Conservation (phyloP, 2,888 invertebrate genomes). For the Phrixothrix hirtus region DNA sequence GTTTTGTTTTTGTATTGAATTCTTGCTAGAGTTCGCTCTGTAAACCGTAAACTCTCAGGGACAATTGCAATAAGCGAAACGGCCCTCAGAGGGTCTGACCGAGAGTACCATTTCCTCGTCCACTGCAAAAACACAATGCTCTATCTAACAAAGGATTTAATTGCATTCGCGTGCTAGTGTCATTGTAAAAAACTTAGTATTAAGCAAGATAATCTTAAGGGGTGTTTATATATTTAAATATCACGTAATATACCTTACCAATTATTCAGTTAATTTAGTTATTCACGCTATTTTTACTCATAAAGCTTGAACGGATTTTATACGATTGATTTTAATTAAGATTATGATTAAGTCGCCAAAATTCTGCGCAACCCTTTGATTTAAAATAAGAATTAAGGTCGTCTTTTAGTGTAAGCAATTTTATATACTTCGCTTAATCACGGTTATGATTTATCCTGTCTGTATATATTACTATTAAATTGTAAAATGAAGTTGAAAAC, state of each 20-base stretch:
- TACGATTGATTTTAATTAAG: background rate
- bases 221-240: background rate
- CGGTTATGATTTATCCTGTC: no score
- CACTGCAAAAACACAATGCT: slow-evolving; percentile 35
- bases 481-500: no score
- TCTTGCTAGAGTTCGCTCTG: slow-evolving; percentile 17
- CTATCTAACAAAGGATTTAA: slow-evolving; percentile 33
- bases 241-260: background rate
- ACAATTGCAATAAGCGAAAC: slow-evolving; percentile 33
- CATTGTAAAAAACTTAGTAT: slow-evolving; percentile 18
- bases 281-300: no score
- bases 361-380: no score
- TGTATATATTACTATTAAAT: no score
- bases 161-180: slow-evolving; percentile 32
- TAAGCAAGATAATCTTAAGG: slow-evolving; percentile 18
- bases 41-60: slow-evolving; percentile 28
- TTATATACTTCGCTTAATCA: no score
- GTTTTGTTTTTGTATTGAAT: slow-evolving; percentile 18
- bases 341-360: no score
- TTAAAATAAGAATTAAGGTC: no score
- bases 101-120: slow-evolving; percentile 21
- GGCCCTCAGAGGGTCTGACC: slow-evolving; percentile 29
- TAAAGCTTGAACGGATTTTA: background rate
- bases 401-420: no score
- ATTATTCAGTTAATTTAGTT: background rate